phyloP scores from a whole-genome alignment of 2,797 vertebrate species.

The Miichthys miiuy region DNA sequence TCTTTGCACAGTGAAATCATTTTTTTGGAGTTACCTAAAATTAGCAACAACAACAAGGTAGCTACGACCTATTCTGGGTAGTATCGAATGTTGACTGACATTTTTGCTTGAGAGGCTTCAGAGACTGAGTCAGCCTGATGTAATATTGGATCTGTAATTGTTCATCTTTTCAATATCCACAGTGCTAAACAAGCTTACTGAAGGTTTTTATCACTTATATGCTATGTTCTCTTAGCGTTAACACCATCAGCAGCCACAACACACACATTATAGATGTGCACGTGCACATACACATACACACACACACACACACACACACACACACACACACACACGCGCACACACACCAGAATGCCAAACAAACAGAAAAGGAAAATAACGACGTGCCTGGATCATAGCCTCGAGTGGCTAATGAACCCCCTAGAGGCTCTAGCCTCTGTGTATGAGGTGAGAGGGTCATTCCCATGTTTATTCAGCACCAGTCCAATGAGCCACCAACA shows the following conservation, averaged over 20 bases:
- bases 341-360: constrained; percentile 52
- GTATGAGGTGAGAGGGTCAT: constrained; percentile 82
- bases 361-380: constrained; percentile 79
- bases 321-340: constrained; percentile 33
- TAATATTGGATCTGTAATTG: not conserved
- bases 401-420: constrained; percentile 82
- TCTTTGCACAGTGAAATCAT: constrained; percentile 30
- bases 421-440: constrained; percentile 72
- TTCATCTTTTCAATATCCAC: constrained; percentile 2
- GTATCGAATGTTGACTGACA: not conserved
- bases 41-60: constrained; percentile 32
- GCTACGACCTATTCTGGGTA: constrained; percentile 2
- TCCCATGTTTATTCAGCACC: constrained; percentile 86
- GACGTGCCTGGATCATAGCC: constrained; percentile 71
- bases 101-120: not conserved
- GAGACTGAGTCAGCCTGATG: not conserved
- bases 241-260: constrained; percentile 8
- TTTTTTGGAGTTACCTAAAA: constrained; percentile 48
- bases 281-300: not conserved
- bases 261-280: not conserved
- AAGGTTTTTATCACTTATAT: not conserved
- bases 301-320: not conserved
- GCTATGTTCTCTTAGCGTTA: not conserved
- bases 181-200: constrained; percentile 11
- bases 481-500: constrained; percentile 72